These are phyloP conservation scores for Phenganax stokvisi DNA, from an alignment of 92 coral and sea anemone species.

Conservation along the genomic window DNA sequence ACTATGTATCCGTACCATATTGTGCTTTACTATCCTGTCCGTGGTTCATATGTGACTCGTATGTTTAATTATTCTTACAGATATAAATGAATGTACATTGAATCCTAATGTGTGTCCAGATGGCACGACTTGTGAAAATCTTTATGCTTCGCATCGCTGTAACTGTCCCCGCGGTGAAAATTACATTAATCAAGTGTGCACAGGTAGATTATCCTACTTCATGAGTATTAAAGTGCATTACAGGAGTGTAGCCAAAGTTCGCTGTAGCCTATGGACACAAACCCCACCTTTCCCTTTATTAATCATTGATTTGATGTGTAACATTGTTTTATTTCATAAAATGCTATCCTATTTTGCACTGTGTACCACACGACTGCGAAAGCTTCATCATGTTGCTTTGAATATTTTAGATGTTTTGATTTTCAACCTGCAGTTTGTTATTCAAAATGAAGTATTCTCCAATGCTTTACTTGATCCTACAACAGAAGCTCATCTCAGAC, in stretches of 20 bases:
- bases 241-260: too few species aligned
- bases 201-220: conserved; percentile 39
- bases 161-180: conserved; percentile 56
- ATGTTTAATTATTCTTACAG: not conserved
- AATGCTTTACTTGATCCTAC: not conserved
- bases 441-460: not conserved
- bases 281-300: not conserved
- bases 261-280: too few species aligned
- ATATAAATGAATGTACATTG: conserved; percentile 55
- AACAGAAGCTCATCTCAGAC: conserved; percentile 8
- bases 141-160: conserved; percentile 48
- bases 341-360: too few species aligned
- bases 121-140: conserved; percentile 53
- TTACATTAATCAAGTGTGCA: conserved; percentile 47
- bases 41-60: not conserved
- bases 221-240: not conserved
- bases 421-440: conserved; percentile 22
- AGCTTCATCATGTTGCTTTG: not conserved
- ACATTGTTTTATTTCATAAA: not conserved
- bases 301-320: not conserved
- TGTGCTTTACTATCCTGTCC: not conserved
- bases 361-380: not conserved
- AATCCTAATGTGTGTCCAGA: conserved; percentile 47
- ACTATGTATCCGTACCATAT: not conserved
- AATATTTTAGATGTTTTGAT: conserved; percentile 18